Percentiles rank a stretch among this genome's conserved stretches.
These are phyloP conservation scores for Hydrozoanthus gracilis DNA, from an alignment of 92 coral and sea anemone species.

Conservation along the genomic window DNA sequence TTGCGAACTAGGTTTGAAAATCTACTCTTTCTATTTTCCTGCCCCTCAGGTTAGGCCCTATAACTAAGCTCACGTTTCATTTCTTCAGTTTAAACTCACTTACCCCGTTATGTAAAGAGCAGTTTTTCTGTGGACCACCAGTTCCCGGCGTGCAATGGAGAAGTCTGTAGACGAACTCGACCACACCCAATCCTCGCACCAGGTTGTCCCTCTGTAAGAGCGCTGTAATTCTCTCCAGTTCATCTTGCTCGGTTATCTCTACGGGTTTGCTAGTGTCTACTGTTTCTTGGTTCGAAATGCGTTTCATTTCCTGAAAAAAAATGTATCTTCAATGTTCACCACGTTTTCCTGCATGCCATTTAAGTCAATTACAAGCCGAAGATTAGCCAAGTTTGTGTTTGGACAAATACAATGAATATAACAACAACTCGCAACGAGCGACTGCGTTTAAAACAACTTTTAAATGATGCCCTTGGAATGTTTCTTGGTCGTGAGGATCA, in stretches of 20 bases:
- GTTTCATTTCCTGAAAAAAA: constrained; percentile 50
- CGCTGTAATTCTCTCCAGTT: constrained; percentile 89
- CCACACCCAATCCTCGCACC: constrained; percentile 91
- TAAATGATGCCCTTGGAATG: too few species aligned
- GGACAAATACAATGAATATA: too few species aligned
- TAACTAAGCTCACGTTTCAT: too few species aligned
- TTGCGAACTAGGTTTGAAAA: neutral
- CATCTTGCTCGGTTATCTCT: constrained; percentile 93
- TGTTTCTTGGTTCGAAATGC: constrained; percentile 1
- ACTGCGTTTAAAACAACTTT: too few species aligned
- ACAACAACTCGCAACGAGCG: too few species aligned
- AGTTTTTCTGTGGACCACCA: constrained; percentile 97
- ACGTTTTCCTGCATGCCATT: too few species aligned
- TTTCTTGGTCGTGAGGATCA: too few species aligned
- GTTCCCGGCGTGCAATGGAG: constrained; percentile 98
- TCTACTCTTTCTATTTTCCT: neutral
- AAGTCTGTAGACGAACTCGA: constrained; percentile 93
- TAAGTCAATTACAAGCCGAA: too few species aligned
- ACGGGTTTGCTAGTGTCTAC: constrained; percentile 82
- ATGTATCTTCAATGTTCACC: neutral
- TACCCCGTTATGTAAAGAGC: constrained; percentile 89
- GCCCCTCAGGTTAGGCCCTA: too few species aligned
- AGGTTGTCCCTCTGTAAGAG: constrained; percentile 93
- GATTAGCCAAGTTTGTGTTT: too few species aligned
- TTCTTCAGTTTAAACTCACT: constrained; percentile 4